A percentile compares a stretch with the other conserved stretches of the same genome.
Conservation (phyloP, 1,140 invertebrate genomes). For the Pinna nobilis region DNA sequence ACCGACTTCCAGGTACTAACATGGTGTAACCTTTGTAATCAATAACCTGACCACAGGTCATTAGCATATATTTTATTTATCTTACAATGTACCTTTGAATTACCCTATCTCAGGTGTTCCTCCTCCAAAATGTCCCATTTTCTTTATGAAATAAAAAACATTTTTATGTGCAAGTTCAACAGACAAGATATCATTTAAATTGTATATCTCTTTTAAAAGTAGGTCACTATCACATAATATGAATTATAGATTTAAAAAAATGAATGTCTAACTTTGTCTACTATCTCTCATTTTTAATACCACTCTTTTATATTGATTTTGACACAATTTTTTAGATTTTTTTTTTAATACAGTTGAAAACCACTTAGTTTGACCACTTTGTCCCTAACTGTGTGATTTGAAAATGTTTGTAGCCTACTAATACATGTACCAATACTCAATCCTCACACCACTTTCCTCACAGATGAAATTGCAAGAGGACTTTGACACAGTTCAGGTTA, state of each 20-base stretch:
- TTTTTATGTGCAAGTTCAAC: neutral
- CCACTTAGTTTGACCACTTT: neutral
- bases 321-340: neutral
- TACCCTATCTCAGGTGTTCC: too few relatives aligned
- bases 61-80: too few relatives aligned
- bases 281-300: too few relatives aligned
- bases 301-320: neutral
- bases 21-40: conserved; percentile 62
- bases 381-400: neutral
- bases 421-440: neutral
- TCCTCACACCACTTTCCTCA: conserved; percentile 13
- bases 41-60: conserved; percentile 55
- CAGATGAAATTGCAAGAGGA: conserved; percentile 72
- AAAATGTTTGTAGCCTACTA: neutral
- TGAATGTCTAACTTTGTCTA: too few relatives aligned
- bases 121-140: conserved; percentile 72
- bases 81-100: too few relatives aligned
- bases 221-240: too few relatives aligned
- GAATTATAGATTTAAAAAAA: too few relatives aligned
- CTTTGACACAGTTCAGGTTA: conserved; percentile 70
- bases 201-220: too few relatives aligned
- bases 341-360: neutral
- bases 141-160: neutral
- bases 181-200: neutral
- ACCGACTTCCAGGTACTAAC: conserved; percentile 68